Conservation (phyloP, 2,797 vertebrate genomes). For the Avahi laniger region DNA sequence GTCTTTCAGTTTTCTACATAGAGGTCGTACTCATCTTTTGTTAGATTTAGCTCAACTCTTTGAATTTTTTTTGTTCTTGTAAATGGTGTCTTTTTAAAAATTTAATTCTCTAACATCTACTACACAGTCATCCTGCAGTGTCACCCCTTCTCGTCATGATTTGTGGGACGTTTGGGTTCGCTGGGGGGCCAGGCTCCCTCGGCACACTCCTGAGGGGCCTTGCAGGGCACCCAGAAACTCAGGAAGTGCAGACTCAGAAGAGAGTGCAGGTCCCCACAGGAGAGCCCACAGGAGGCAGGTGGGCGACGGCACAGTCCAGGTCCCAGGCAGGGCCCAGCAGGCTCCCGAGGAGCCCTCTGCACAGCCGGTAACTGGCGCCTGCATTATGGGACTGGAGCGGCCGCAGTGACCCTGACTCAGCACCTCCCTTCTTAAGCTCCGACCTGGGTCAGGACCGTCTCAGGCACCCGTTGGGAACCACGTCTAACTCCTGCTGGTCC, state of each 20-base stretch:
- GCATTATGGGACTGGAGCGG: too few relatives aligned
- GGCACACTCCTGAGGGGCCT: not conserved
- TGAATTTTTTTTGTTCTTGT: not conserved
- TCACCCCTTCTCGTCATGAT: not conserved
- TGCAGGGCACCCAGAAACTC: not conserved
- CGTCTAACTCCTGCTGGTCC: too few relatives aligned
- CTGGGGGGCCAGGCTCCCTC: not conserved
- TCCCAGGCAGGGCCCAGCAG: not conserved
- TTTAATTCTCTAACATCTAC: not conserved
- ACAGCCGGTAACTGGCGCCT: too few relatives aligned
- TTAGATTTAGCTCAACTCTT: not conserved
- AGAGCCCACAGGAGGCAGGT: not conserved
- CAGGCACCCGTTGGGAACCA: not conserved
- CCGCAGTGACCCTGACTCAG: rapidly evolving
- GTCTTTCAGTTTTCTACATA: not conserved
- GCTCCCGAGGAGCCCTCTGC: not conserved
- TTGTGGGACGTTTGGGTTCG: not conserved
- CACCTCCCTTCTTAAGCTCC: too few relatives aligned
- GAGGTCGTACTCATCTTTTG: not conserved
- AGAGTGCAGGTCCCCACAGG: not conserved
- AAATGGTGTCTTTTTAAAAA: not conserved
- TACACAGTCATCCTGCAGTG: not conserved
- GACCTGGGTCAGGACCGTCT: not conserved
- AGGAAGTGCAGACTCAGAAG: not conserved
- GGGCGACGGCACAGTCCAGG: rapidly evolving